These are phyloP conservation scores for Cataglyphis livida DNA, from an alignment of 2,888 invertebrate genomes.

Conservation along the genomic window DNA sequence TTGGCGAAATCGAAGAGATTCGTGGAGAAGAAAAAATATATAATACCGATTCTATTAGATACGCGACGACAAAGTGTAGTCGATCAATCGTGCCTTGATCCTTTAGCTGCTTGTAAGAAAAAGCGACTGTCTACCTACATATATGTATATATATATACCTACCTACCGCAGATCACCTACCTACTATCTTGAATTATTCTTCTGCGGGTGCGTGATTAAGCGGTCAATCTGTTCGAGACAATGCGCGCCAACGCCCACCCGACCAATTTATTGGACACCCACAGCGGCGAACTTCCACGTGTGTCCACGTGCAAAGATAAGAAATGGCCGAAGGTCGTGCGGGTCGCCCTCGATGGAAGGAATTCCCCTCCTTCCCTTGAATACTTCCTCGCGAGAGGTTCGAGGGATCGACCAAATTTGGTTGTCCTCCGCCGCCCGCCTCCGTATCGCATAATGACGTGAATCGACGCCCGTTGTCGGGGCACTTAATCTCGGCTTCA, in stretches of 20 bases:
- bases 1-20: background rate
- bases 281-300: conserved; percentile 77
- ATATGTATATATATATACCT: background rate
- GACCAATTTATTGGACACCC: conserved; percentile 84
- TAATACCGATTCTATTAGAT: conserved; percentile 20
- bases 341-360: conserved; percentile 41
- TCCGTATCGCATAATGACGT: conserved; percentile 37
- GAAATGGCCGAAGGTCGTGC: conserved; percentile 68
- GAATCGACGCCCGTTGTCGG: conserved; percentile 42
- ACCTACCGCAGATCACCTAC: conserved; percentile 28
- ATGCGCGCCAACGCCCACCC: conserved; percentile 80
- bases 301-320: conserved; percentile 69
- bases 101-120: conserved; percentile 15
- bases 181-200: conserved; percentile 71
- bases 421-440: conserved; percentile 26
- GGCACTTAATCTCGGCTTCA: conserved; percentile 43
- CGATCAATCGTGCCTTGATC: conserved; percentile 63
- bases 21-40: background rate
- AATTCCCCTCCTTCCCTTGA: conserved; percentile 7
- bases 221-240: conserved; percentile 82
- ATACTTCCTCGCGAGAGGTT: conserved; percentile 21
- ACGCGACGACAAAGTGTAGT: conserved; percentile 35
- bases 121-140: conserved; percentile 24
- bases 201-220: conserved; percentile 80
- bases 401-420: conserved; percentile 61